Base-by-base conservation (phyloP, 2,888 invertebrate genomes). In the Dichetophora obliterata region DNA sequence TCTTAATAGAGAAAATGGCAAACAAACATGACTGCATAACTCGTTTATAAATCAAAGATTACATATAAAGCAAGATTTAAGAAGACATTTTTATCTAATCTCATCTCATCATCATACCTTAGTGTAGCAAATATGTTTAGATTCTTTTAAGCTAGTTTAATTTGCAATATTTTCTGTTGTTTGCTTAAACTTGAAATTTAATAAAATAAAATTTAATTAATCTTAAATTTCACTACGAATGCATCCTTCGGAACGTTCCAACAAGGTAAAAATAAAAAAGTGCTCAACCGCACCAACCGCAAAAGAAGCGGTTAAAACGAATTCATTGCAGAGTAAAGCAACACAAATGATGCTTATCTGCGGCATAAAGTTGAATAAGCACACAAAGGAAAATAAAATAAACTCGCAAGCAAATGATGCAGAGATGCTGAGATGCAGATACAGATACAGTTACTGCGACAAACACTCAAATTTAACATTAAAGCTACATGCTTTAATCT, bases 201-300 rank as follows among this genome's bases (percentile, higher is more conserved):
- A 11, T 1, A 11, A 43, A 3, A 37, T 6, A 8, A 5, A 37
- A 37, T 1, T 11, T 5, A 59, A 59, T 59, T 59, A 14, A 14
- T 59, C 27, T 59, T 19, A 8, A 59, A 59, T 27, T 59, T 59
- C 27, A 19, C 27, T 27, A 24, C 11, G 2, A 59, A 16, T 59
- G 59, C 22, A 59, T 54, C 63, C 27, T 16, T 9, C 34, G 34
- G 63, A 31, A 34, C 63, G 63, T n/a, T 14, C n/a, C 34, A n/a
- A 34, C 63, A n/a, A 63, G 27, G 34, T 14, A n/a, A 34, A 43
- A 11, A 2, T 43, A 3, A 43, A 19, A 66, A 66, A 34, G 3
- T 14, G 0, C n/a, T 8, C 6, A 59, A 71, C 52, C 63, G 57
- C 74, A 74, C 4, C 24, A 66, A 74, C 74, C 74, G n/a, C 74